Evolutionary conservation across 2,797 vertebrate genomes (phyloP).

Genomic region (Oreonectes daqikongensis): DNA sequence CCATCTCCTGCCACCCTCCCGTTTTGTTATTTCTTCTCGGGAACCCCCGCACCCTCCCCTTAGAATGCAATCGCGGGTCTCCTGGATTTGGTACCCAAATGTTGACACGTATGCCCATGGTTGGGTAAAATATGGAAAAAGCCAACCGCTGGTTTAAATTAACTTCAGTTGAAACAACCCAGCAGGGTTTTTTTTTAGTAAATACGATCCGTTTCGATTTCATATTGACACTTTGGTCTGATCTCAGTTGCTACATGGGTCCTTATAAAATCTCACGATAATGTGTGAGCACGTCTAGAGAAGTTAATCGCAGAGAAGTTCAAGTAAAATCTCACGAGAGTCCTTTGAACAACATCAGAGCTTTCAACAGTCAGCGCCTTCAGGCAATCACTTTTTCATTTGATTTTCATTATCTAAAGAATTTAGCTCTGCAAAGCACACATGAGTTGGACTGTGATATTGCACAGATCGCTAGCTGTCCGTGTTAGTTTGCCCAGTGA

Average conservation of each 20-base stretch:
- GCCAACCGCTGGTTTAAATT: too few species aligned
- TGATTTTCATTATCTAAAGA: conserved; percentile 66
- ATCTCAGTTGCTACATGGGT: conserved; percentile 44
- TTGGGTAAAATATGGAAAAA: too few species aligned
- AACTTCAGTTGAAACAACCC: too few species aligned
- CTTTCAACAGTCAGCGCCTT: conserved; percentile 91
- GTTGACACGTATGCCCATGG: too few species aligned
- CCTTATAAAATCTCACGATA: conserved; percentile 47
- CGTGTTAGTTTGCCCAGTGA: conserved; percentile 45
- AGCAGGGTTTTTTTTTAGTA: background rate
- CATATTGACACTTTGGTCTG: conserved; percentile 42
- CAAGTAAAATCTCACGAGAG: conserved; percentile 48
- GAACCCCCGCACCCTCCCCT: too few species aligned
- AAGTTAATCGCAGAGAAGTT: conserved; percentile 53
- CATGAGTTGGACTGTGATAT: conserved; percentile 21
- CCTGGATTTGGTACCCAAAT: too few species aligned
- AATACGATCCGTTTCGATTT: background rate
- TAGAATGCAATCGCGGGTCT: too few species aligned
- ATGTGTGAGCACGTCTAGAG: conserved; percentile 3
- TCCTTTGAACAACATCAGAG: conserved; percentile 65
- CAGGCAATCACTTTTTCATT: conserved; percentile 51
- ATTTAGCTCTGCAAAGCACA: conserved; percentile 33
- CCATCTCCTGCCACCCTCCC: too few species aligned
- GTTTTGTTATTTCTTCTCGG: too few species aligned
- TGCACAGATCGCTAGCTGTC: conserved; percentile 11